Evolutionary conservation across 2,888 invertebrate species (phyloP), one percentile per base, ranked within the genome.

Genomic region (Ochropacha duplaris): DNA sequence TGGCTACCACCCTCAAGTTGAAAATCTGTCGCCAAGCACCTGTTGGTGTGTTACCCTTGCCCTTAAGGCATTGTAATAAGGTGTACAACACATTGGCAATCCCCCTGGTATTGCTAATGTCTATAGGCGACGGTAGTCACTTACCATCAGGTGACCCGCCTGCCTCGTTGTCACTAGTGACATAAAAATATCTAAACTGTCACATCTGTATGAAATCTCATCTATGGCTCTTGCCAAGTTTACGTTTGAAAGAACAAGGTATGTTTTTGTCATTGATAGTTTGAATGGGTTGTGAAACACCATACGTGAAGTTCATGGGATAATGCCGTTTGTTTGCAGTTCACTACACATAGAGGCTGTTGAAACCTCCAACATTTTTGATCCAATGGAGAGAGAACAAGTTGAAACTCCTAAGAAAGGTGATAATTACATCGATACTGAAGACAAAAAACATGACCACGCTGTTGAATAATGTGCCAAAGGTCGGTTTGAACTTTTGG

Each of bases 271-370:
- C 44, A 19, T 44, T 44, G 44, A 44, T 19, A 19, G 19, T 44
- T 44, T 44, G 44, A 44, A 44, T 44, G 44, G 44, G 19, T 19
- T 44, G 44, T 9, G 19, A 44, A 44, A 44, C 36, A n/a, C 44
- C 44, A 44, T 44, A 44, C 44, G 44, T 44, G 44, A 44, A 44
- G 44, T 44, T 44, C 44, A 44, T 44, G 44, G 44, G 44, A 44
- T 19, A 44, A 44, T 9, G 8, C 19, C 44, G 8, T 44, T 44
- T 44, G 44, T 44, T 44, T 9, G 6, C 44, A 44, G 19, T 19
- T 19, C 9, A 44, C 16, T 44, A 11, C 19, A 44, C 44, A 44
- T 9, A 44, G 9, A 2, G 44, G 9, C 19, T 19, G 44, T 44
- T 19, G 19, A 9, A 9, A 44, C 44, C 1, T 0, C 2, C 19